Base-by-base conservation (phyloP, 2,888 invertebrate genomes). In the Noctua pronuba region DNA sequence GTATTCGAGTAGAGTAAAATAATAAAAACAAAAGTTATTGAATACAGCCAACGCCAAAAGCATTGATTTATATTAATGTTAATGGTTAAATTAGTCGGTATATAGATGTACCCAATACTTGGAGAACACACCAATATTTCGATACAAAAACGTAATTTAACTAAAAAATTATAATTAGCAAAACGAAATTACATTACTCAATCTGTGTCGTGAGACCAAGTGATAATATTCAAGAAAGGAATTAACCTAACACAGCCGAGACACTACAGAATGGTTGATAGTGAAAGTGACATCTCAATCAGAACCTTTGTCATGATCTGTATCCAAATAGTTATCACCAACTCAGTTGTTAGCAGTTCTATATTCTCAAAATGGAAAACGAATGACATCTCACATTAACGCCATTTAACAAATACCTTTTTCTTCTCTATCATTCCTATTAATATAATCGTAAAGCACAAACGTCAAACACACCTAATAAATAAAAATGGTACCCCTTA, bases 401-500 rank as follows among this genome's bases (percentile, higher is more conserved):
- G 6, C 10, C 24, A 44, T 58, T 41, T 65, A 79, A 67, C 58
- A 28, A 58, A 52, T 16, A 44, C 16, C 0, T 58, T 10, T 38
- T 58, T 31, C n/a, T 11, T 49, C 11, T 28, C 21, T 11, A 35
- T 21, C 11, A 38, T 7, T 0, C 28, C 21, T 31, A 49, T 68
- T 24, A 72, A 38, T 65, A 28, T 35, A 24, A 10, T 21, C 13
- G n/a, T 49, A 44, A 62, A 31, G 0, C 35, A 18, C 8, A 28
- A 80, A 77, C n/a, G 60, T 77, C 72, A 73, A 80, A 81, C 72
- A 74, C 28, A 13, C n/a, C 10, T 77, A 82, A 86, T 86, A 69
- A 85, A 84, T 82, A 81, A 81, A 79, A 86, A 70, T 76, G 13
- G n/a, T 80, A 24, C 68, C 77, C 64, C 73, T 80, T 71, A 84